phyloP scores from a whole-genome alignment of 2,797 vertebrate species.

The Melanotaenia nigrans region DNA sequence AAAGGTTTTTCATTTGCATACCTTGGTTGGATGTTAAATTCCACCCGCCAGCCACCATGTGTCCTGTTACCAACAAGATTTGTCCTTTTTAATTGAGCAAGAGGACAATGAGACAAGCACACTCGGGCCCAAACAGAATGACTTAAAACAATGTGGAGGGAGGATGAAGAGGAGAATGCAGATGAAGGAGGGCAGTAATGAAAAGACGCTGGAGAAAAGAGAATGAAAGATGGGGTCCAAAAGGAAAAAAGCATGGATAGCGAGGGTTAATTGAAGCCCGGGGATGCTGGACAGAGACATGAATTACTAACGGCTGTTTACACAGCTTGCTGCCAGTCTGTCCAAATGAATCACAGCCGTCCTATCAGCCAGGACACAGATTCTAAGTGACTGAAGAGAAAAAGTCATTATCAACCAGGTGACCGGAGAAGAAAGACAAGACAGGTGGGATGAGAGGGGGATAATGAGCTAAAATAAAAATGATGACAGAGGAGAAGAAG shows the following conservation, averaged over 20 bases:
- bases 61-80: slow-evolving; percentile 8
- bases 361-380: slow-evolving; percentile 64
- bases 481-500: slow-evolving; percentile 1
- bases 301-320: slow-evolving; percentile 84
- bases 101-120: slow-evolving; percentile 21
- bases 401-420: slow-evolving; percentile 48
- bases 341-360: slow-evolving; percentile 75
- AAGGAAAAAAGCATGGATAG: slow-evolving; percentile 56
- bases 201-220: slow-evolving; percentile 34
- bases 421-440: slow-evolving; percentile 38
- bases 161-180: slow-evolving; percentile 36
- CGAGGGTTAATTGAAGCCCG: slow-evolving; percentile 80
- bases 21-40: slow-evolving; percentile 21
- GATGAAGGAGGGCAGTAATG: slow-evolving; percentile 45
- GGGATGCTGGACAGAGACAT: slow-evolving; percentile 75
- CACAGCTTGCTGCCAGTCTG: slow-evolving; percentile 77
- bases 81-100: slow-evolving; percentile 27
- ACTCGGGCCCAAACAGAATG: slow-evolving; percentile 24
- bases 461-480: slow-evolving; percentile 44
- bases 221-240: slow-evolving; percentile 35
- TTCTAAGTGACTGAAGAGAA: slow-evolving; percentile 47
- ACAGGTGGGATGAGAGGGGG: slow-evolving; percentile 7
- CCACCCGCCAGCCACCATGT: slow-evolving; percentile 38
- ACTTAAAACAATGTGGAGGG: slow-evolving; percentile 32
- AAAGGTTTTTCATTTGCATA: slow-evolving; percentile 41